These are phyloP conservation scores for Malurus alboscapulatus DNA, from an alignment of 2,113 vertebrate species.

Conservation along the genomic window DNA sequence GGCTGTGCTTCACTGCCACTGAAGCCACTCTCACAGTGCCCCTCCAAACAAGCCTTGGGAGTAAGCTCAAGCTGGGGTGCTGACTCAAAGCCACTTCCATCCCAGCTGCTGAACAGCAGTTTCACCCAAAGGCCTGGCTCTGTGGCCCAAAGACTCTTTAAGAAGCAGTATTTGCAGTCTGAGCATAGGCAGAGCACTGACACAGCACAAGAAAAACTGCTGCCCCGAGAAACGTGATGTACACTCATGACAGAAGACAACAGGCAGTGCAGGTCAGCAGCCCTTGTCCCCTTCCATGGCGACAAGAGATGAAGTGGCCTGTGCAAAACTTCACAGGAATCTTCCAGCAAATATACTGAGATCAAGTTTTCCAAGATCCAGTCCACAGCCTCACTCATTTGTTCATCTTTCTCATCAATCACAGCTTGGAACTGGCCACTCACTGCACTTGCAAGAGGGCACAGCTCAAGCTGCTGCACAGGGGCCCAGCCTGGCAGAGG, in stretches of 20 bases:
- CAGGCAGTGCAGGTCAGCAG: not conserved
- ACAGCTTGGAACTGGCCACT: not conserved
- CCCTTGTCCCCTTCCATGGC: conserved; percentile 58
- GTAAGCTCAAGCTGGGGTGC: not conserved
- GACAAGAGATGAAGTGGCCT: not conserved
- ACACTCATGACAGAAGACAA: not conserved
- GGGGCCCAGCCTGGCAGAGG: not conserved
- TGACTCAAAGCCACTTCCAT: not conserved
- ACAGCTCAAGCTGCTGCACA: not conserved
- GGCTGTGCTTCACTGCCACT: not conserved
- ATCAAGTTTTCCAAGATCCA: not conserved
- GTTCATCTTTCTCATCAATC: not conserved
- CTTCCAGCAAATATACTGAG: not conserved
- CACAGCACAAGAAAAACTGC: accelerated
- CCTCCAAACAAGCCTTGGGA: not conserved
- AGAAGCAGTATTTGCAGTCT: not conserved
- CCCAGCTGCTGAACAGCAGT: not conserved
- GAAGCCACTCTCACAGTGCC: not conserved
- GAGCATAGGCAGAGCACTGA: not conserved
- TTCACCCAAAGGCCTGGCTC: not conserved
- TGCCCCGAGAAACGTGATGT: not conserved
- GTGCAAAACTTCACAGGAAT: not conserved
- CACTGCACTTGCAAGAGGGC: not conserved
- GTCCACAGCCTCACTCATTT: not conserved
- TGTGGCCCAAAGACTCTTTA: not conserved